Evolutionary conservation across 2,888 invertebrate species (phyloP).

Genomic region (Chesias legatella): DNA sequence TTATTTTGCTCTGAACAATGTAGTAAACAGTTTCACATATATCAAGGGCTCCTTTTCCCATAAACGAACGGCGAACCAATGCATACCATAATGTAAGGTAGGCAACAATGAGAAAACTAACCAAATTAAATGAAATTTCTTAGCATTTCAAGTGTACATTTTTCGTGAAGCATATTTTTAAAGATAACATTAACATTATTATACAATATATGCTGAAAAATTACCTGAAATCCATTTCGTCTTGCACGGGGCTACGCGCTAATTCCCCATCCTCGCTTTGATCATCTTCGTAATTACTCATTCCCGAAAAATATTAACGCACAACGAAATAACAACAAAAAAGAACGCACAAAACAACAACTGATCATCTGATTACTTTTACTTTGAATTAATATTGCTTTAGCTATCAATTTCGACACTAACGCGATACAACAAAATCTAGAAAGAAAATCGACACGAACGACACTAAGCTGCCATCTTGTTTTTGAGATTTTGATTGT

Average conservation of each 20-base stretch:
- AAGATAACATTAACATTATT: constrained; percentile 14
- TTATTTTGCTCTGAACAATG: too few species aligned
- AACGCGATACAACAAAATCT: constrained; percentile 12
- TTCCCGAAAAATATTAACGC: constrained; percentile 22
- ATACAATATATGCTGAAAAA: too few species aligned
- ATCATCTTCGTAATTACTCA: constrained; percentile 83
- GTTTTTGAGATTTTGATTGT: constrained; percentile 19
- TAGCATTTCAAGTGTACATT: too few species aligned
- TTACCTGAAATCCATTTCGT: constrained; percentile 79
- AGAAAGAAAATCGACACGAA: constrained; percentile 15
- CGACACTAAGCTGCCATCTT: constrained; percentile 44
- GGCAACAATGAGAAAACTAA: neutral
- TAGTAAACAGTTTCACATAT: too few species aligned
- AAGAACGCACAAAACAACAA: constrained; percentile 17
- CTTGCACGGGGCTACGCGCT: constrained; percentile 85
- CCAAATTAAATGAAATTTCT: neutral
- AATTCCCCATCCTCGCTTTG: constrained; percentile 93
- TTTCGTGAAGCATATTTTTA: too few species aligned
- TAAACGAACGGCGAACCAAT: too few species aligned
- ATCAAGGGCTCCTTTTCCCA: too few species aligned
- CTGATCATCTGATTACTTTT: constrained; percentile 5
- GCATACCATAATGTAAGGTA: too few species aligned
- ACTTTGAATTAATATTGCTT: neutral
- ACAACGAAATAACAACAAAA: constrained; percentile 21
- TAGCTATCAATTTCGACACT: constrained; percentile 7